These are phyloP conservation scores for Cryptus viduatorius DNA, from an alignment of 2,888 invertebrate genomes.

Conservation along the genomic window DNA sequence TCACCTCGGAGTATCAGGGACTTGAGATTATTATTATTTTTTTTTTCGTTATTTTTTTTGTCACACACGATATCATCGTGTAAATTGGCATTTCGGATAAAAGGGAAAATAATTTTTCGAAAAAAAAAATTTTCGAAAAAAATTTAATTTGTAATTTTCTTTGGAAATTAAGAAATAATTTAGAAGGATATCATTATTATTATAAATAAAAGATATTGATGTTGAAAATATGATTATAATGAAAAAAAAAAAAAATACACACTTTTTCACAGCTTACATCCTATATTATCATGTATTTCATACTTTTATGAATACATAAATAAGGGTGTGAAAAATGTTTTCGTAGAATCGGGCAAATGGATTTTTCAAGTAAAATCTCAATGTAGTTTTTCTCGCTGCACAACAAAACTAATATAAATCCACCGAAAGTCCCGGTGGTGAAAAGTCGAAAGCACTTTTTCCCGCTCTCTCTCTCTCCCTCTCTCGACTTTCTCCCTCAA, in stretches of 20 bases:
- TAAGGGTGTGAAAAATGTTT: not conserved
- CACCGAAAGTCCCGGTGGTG: slow-evolving; percentile 43
- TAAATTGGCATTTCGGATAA: not conserved
- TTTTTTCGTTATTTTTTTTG: not conserved
- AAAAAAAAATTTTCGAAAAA: too few relatives aligned
- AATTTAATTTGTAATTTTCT: not conserved
- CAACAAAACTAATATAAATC: slow-evolving; percentile 34
- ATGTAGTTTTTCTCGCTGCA: slow-evolving; percentile 4
- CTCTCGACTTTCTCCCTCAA: slow-evolving; percentile 21
- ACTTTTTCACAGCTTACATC: too few relatives aligned
- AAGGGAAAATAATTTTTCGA: not conserved
- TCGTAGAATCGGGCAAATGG: not conserved
- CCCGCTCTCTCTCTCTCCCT: slow-evolving; percentile 18
- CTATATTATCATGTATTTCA: too few relatives aligned
- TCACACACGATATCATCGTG: not conserved
- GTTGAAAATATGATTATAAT: too few relatives aligned
- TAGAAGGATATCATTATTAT: too few relatives aligned
- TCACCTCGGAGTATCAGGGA: not conserved
- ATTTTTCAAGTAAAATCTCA: not conserved
- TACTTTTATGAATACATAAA: too few relatives aligned
- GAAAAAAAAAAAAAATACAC: too few relatives aligned
- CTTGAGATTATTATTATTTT: not conserved
- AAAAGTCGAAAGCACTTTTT: slow-evolving; percentile 38
- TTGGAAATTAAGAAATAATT: too few relatives aligned
- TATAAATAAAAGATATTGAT: too few relatives aligned